Evolutionary conservation across 2,113 vertebrate species (phyloP), one percentile per base, ranked within the genome.

Genomic region (Sylvietta virens): DNA sequence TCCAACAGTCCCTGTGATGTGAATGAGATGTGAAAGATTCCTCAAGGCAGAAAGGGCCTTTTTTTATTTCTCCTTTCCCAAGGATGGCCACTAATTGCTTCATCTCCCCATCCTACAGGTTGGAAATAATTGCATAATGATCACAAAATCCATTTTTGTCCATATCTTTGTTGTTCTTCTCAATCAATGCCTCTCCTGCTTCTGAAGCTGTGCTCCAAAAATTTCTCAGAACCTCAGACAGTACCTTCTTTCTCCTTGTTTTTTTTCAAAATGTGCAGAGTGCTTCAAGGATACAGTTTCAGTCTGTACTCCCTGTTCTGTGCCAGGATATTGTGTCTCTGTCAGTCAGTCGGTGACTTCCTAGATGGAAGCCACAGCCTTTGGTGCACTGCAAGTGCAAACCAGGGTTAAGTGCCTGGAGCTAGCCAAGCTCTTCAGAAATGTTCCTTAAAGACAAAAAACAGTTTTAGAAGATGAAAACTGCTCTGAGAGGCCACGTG

Each of bases 331-430:
- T 35, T 8, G 0, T 27, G 50, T 85, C 35, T 57, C 70, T 11
- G 12, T 71, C 72, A 65, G n/a, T 1, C 65, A 44, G 4, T 66
- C 0, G 0, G 22, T 71, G 86, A 47, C 70, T 94, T 90, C 84
- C 33, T 44, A 70, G 70, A 56, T 89, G 74, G 62, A 83, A 85
- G 45, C 44, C 65, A 48, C 51, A 50, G 66, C 54, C 87, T 66
- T 91, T 82, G 74, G 93, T 76, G 81, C 50, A 15, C 58, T 77
- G 81, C 70, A 76, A 87, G 51, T 91, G 64, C 85, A 83, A 82
- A 20, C 27, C 54, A 60, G 71, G 85, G 81, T 96, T 92, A 97
- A 96, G 61, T 80, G 85, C 90, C 92, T 96, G 85, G 70, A 96
- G 89, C 81, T 93, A 96, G 71, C 71, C 90, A 73, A 51, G 45